phyloP scores from a whole-genome alignment of 2,797 vertebrate genomes.

The Darevskia mixta region DNA sequence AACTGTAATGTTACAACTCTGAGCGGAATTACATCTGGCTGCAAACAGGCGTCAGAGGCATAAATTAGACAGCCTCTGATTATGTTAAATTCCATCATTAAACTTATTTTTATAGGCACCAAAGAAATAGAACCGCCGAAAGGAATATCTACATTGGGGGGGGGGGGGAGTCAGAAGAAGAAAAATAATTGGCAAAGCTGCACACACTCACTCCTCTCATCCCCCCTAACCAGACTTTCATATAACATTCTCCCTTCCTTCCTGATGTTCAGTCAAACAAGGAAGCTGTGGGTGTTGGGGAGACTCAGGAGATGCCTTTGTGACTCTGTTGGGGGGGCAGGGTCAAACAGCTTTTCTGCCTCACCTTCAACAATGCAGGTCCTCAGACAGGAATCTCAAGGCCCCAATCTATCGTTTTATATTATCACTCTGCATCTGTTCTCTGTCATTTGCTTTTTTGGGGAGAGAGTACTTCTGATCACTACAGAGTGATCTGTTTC shows the following conservation, averaged over 20 bases:
- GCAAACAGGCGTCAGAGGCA: slow-evolving; percentile 78
- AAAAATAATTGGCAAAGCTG: slow-evolving; percentile 77
- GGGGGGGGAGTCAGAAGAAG: slow-evolving; percentile 73
- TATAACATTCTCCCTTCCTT: slow-evolving; percentile 71
- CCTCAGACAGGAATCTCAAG: slow-evolving; percentile 23
- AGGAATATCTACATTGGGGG: slow-evolving; percentile 73
- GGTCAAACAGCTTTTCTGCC: slow-evolving; percentile 56
- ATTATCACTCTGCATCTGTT: slow-evolving; percentile 1
- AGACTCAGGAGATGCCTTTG: neutral
- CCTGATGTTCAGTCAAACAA: slow-evolving; percentile 43
- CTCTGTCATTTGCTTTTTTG: neutral
- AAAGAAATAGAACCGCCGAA: slow-evolving; percentile 79
- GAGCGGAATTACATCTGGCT: slow-evolving; percentile 86
- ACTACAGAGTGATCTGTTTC: too few species aligned
- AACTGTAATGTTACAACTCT: slow-evolving; percentile 83
- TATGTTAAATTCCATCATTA: slow-evolving; percentile 84
- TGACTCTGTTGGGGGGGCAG: neutral
- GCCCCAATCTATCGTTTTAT: neutral
- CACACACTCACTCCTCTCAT: slow-evolving; percentile 11
- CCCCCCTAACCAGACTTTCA: slow-evolving; percentile 71
- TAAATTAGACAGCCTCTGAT: slow-evolving; percentile 85
- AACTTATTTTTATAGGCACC: slow-evolving; percentile 82
- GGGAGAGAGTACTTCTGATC: neutral
- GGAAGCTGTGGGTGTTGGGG: neutral
- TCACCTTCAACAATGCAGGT: slow-evolving; percentile 33